phyloP scores from a whole-genome alignment of 2,888 invertebrate genomes.

The Apotomis capreana region DNA sequence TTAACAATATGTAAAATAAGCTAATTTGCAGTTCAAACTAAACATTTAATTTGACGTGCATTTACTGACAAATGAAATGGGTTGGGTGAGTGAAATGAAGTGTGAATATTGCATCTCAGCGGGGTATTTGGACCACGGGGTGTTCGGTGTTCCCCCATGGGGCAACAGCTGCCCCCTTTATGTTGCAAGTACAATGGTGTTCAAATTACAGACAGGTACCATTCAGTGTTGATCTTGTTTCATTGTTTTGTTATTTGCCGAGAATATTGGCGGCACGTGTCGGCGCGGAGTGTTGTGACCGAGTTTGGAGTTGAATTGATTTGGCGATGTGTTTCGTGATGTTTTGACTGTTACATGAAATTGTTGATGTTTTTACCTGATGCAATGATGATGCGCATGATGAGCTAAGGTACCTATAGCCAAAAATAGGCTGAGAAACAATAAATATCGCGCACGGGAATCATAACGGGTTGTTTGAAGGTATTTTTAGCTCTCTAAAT shows the following conservation, averaged over 20 bases:
- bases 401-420: not conserved
- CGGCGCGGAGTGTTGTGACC: slow-evolving; percentile 40
- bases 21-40: slow-evolving; percentile 57
- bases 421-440: not conserved
- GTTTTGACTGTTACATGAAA: not conserved
- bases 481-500: too few species aligned
- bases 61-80: slow-evolving; percentile 71
- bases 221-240: slow-evolving; percentile 56
- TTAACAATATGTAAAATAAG: slow-evolving; percentile 43
- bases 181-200: slow-evolving; percentile 62
- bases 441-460: not conserved
- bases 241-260: slow-evolving; percentile 55
- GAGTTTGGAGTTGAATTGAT: slow-evolving; percentile 36
- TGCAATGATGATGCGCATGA: not conserved
- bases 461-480: not conserved
- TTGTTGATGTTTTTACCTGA: not conserved
- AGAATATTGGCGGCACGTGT: slow-evolving; percentile 61
- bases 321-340: slow-evolving; percentile 25
- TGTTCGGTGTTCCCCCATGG: slow-evolving; percentile 50
- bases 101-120: slow-evolving; percentile 81
- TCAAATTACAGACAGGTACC: slow-evolving; percentile 74
- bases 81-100: slow-evolving; percentile 76
- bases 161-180: slow-evolving; percentile 73
- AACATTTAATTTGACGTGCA: slow-evolving; percentile 63
- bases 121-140: slow-evolving; percentile 56